Conservation (phyloP, 35 echinoderm and acorn worm species). For the Hemicentrotus pulcherrimus region DNA sequence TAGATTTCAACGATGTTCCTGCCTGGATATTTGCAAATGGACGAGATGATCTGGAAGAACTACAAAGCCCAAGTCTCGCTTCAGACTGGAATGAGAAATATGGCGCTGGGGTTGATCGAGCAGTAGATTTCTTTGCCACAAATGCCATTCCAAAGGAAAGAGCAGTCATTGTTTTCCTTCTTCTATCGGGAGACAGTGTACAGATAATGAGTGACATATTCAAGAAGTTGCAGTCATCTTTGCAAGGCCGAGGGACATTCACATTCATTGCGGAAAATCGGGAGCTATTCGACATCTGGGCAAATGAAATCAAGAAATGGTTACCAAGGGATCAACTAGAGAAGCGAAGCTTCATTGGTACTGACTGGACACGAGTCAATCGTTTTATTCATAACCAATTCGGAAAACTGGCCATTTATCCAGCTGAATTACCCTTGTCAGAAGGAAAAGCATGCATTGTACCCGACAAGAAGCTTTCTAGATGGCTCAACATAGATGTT, state of each 20-base stretch:
- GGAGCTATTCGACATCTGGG: not conserved
- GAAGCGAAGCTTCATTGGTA: not conserved
- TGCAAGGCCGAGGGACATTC: not conserved
- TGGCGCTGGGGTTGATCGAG: not conserved
- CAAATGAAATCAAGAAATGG: constrained; percentile 20
- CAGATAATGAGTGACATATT: constrained; percentile 37
- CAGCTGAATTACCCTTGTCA: not conserved
- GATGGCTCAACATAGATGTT: not conserved
- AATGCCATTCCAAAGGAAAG: constrained; percentile 2
- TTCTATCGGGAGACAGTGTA: not conserved
- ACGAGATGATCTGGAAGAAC: constrained; percentile 11
- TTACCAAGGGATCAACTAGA: not conserved
- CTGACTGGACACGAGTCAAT: not conserved
- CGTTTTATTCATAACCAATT: not conserved
- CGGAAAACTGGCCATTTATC: not conserved
- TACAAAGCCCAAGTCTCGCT: not conserved
- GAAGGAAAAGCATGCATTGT: not conserved
- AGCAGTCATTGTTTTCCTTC: not conserved
- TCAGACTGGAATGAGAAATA: constrained; percentile 31
- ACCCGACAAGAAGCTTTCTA: not conserved
- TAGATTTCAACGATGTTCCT: constrained; percentile 22
- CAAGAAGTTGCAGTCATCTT: constrained; percentile 32
- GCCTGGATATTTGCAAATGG: constrained; percentile 26
- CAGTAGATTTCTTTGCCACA: not conserved
- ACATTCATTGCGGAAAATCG: not conserved